Percentiles rank a stretch among this genome's conserved stretches.
phyloP scores from a whole-genome alignment of 2,888 invertebrate species.

The Dryadula phaetusa region DNA sequence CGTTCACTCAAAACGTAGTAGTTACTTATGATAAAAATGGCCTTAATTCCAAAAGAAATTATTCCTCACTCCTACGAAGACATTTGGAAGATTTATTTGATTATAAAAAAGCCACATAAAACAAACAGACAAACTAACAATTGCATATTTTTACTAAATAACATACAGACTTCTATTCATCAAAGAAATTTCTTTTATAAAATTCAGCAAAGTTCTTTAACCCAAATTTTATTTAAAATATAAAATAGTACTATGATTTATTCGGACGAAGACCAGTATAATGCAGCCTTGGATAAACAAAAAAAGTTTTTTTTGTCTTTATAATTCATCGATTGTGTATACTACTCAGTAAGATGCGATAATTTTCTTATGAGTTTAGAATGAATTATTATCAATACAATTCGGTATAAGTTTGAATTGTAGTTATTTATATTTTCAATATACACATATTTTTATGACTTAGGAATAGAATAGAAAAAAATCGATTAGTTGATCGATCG shows the following conservation, averaged over 20 bases:
- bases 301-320: constrained; percentile 2
- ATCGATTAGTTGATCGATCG: too few relatives aligned
- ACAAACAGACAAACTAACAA: too few relatives aligned
- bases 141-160: too few relatives aligned
- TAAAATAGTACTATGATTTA: background rate
- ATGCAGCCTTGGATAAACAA: constrained; percentile 6
- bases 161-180: too few relatives aligned
- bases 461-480: too few relatives aligned
- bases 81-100: too few relatives aligned
- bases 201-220: constrained; percentile 5
- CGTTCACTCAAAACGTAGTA: too few relatives aligned
- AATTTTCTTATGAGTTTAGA: constrained; percentile 1
- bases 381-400: constrained; percentile 23
- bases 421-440: too few relatives aligned
- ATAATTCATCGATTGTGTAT: constrained; percentile 12
- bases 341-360: background rate
- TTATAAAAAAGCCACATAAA: too few relatives aligned
- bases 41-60: too few relatives aligned
- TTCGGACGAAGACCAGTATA: background rate
- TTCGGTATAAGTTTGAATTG: background rate
- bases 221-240: background rate
- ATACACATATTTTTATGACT: background rate
- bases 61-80: too few relatives aligned
- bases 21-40: too few relatives aligned
- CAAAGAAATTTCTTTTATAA: background rate